Percentiles rank a stretch among this genome's conserved stretches.
Conservation (phyloP, 2,888 invertebrate species). For the Cinara cedri region DNA sequence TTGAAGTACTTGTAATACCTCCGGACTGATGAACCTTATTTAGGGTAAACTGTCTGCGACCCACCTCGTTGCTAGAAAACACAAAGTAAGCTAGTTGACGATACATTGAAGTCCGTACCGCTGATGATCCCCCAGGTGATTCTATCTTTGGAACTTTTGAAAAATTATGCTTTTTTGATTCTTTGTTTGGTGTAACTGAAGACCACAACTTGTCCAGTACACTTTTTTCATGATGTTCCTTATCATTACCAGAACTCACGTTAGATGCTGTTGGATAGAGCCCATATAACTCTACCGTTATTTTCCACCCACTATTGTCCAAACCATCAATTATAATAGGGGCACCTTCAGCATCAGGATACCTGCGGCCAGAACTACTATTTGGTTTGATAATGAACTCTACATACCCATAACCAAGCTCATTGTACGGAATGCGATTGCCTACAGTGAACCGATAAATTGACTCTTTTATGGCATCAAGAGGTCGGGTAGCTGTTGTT, state of each 20-base stretch:
- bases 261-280: slow-evolving; percentile 21
- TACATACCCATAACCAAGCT: slow-evolving; percentile 19
- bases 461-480: slow-evolving; percentile 30
- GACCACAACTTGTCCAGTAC: slow-evolving; percentile 46
- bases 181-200: slow-evolving; percentile 31
- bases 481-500: slow-evolving; percentile 16
- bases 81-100: slow-evolving; percentile 46
- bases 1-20: background rate
- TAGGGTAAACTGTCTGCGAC: slow-evolving; percentile 31
- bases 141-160: slow-evolving; percentile 8
- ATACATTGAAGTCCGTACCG: slow-evolving; percentile 23
- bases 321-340: slow-evolving; percentile 22
- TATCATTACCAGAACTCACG: background rate
- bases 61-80: slow-evolving; percentile 14
- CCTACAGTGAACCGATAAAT: slow-evolving; percentile 4
- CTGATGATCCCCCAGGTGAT: slow-evolving; percentile 29
- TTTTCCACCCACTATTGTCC: slow-evolving; percentile 31
- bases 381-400: slow-evolving; percentile 38
- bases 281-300: slow-evolving; percentile 35
- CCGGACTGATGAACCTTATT: slow-evolving; percentile 43
- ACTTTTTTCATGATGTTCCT: slow-evolving; percentile 31
- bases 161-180: slow-evolving; percentile 35
- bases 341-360: slow-evolving; percentile 11
- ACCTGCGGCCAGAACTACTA: background rate
- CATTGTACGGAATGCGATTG: background rate